Evolutionary conservation across 92 coral and sea anemone genomes (phyloP).

Genomic region (Zoanthus sociatus): DNA sequence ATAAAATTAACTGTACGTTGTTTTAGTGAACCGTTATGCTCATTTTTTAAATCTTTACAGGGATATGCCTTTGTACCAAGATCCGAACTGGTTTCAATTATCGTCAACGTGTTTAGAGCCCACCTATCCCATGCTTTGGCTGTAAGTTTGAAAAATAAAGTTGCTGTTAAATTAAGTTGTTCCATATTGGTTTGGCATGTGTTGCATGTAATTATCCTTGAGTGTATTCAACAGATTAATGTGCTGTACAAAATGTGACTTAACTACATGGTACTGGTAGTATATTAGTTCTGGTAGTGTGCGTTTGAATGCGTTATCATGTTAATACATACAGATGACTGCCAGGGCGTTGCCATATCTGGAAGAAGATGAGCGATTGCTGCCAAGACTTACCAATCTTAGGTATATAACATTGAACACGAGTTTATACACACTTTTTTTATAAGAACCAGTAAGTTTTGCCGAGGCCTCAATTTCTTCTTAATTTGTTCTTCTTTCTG

Average conservation of each 20-base stretch:
- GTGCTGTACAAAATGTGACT: too few relatives aligned
- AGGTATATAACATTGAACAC: conserved; percentile 65
- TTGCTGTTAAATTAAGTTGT: neutral
- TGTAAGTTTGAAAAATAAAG: conserved; percentile 62
- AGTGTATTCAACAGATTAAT: too few relatives aligned
- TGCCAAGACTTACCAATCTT: conserved; percentile 90
- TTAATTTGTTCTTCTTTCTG: too few relatives aligned
- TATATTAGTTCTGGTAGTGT: neutral
- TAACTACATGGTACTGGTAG: too few relatives aligned
- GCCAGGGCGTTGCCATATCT: conserved; percentile 93
- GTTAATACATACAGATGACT: conserved; percentile 69
- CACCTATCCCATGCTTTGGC: conserved; percentile 93
- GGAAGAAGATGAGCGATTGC: conserved; percentile 94
- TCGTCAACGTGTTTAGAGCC: conserved; percentile 84
- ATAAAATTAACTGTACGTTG: too few relatives aligned
- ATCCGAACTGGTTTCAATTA: conserved; percentile 82
- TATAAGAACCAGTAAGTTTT: too few relatives aligned
- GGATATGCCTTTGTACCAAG: conserved; percentile 95
- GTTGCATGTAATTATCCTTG: too few relatives aligned
- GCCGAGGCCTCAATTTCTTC: too few relatives aligned
- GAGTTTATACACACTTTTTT: neutral
- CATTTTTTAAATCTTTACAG: conserved; percentile 42
- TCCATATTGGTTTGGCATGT: neutral
- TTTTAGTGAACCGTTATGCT: too few relatives aligned
- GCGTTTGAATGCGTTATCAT: neutral